Evolutionary conservation across 2,113 vertebrate species (phyloP), one percentile per base, ranked within the genome.

Genomic region (Sinocyclocheilus maitianheensis): DNA sequence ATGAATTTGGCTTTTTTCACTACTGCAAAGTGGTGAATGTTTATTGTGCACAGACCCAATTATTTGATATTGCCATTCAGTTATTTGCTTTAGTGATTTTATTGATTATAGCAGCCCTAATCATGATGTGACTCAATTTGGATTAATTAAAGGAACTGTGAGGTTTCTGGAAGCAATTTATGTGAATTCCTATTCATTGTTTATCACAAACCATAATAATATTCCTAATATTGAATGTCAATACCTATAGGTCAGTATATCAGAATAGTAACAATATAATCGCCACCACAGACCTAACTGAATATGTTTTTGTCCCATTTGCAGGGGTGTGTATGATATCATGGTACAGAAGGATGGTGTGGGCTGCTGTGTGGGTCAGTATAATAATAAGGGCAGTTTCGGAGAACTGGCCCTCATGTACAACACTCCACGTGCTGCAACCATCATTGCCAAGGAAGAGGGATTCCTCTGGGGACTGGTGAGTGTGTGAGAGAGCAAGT

Each of bases 351-450:
- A 94, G 93, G 95, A 96, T 89, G 95, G 94, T 76, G 93, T 94
- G 51, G 95, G 94, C 40, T 94, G 90, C 79, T 97, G 96, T 16
- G 97, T 99, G 88, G 98, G 98, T 89, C 95, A 96, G 86, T 99
- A 99, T 69, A 90, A 99, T 90, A 98, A 99, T 91, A 98, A 93
- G 11, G 98, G 98, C 93, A 99, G 98, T 94, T 99, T 99, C 87
- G 98, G 98, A 89, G 98, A 99, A 72, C 95, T 99, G 86, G 98
- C 98, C 3, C 93, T 99, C 93, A 99, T 99, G 98, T 99, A 99
- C 94, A 99, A 99, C 93, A 99, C 98, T 84, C 97, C 98, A 16
- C 95, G 98, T 81, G 98, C 98, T 80, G 98, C 98, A 76, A 99
- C 98, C 89, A 99, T 99, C 89, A 63, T 97, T 46, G 97, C 98